phyloP scores from a whole-genome alignment of 2,888 invertebrate species.

The Rhogogaster chlorosoma region DNA sequence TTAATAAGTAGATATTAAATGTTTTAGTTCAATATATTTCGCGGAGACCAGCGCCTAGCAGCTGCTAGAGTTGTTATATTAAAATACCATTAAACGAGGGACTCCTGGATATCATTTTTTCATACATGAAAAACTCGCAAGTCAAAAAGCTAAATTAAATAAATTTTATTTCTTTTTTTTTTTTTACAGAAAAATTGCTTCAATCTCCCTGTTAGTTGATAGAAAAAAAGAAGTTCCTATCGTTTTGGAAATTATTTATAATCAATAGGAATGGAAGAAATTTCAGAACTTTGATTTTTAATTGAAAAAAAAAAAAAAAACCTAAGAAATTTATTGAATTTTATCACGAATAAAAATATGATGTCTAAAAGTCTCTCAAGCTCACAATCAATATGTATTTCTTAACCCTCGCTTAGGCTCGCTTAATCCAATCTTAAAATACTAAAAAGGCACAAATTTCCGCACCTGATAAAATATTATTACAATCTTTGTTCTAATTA shows the following conservation, averaged over 20 bases:
- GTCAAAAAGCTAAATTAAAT: neutral
- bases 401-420: slow-evolving; percentile 72
- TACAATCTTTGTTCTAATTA: slow-evolving; percentile 63
- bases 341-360: slow-evolving; percentile 26
- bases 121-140: neutral
- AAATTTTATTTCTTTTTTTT: neutral
- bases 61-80: slow-evolving; percentile 59
- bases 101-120: slow-evolving; percentile 60
- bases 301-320: too few species aligned
- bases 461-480: slow-evolving; percentile 55
- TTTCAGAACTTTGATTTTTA: slow-evolving; percentile 31
- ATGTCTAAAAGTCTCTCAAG: slow-evolving; percentile 38
- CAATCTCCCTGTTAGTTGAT: neutral
- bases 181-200: neutral
- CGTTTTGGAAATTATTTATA: slow-evolving; percentile 28
- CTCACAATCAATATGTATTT: slow-evolving; percentile 60
- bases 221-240: slow-evolving; percentile 15
- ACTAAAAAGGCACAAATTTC: slow-evolving; percentile 77
- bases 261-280: slow-evolving; percentile 44
- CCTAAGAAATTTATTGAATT: slow-evolving; percentile 27
- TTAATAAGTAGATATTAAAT: slow-evolving; percentile 43
- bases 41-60: slow-evolving; percentile 61
- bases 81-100: slow-evolving; percentile 61
- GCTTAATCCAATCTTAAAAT: slow-evolving; percentile 72
- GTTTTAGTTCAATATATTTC: slow-evolving; percentile 49